Percentiles rank a stretch among this genome's conserved stretches.
phyloP scores from a whole-genome alignment of 1,140 invertebrate species.

The Homalodisca vitripennis region DNA sequence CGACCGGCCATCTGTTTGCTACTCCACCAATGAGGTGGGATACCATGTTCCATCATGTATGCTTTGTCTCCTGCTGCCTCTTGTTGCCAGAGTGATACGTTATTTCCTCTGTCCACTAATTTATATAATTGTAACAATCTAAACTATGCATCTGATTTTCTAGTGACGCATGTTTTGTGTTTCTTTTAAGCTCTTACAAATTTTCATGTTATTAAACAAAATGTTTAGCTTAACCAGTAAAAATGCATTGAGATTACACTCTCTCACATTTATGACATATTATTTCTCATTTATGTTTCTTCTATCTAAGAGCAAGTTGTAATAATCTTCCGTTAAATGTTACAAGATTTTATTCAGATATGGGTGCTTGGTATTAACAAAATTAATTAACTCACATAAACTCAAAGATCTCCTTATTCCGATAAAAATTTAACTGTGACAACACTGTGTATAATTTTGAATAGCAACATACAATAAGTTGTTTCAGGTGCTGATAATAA shows the following conservation, averaged over 20 bases:
- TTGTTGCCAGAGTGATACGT: background rate
- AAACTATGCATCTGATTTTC: too few species aligned
- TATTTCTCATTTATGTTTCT: background rate
- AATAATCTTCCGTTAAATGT: background rate
- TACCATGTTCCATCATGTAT: background rate
- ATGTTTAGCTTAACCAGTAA: too few species aligned
- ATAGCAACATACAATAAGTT: background rate
- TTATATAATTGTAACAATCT: too few species aligned
- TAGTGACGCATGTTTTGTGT: too few species aligned
- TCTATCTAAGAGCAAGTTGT: background rate
- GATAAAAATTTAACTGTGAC: background rate
- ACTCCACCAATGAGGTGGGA: background rate
- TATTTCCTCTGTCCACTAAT: background rate
- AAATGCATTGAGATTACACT: too few species aligned
- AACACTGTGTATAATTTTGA: background rate
- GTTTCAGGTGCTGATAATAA: constrained; percentile 42
- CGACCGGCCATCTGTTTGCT: background rate
- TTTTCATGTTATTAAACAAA: too few species aligned
- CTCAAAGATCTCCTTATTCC: background rate
- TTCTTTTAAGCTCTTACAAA: too few species aligned
- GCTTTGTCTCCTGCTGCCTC: background rate
- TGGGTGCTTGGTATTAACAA: background rate
- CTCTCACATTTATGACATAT: too few species aligned
- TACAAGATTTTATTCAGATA: background rate
- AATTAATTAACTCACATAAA: background rate